A percentile compares a stretch with the other conserved stretches of the same genome.
phyloP scores from a whole-genome alignment of 2,113 vertebrate species.

The Sula dactylatra region DNA sequence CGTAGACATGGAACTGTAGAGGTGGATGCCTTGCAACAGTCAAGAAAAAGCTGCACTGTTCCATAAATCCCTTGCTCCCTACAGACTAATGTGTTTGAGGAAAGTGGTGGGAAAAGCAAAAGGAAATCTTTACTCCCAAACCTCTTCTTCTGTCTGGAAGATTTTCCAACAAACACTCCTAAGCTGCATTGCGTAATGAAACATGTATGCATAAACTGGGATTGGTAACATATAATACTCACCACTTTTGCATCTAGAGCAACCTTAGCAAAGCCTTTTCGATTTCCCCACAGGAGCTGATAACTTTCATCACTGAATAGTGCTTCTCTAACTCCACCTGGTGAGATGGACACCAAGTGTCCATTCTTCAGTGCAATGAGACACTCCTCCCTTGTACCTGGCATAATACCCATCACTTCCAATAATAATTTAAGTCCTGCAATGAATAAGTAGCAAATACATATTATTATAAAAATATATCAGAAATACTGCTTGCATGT shows the following conservation, averaged over 20 bases:
- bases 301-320: constrained; percentile 87
- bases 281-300: constrained; percentile 80
- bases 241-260: constrained; percentile 86
- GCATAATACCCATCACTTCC: constrained; percentile 83
- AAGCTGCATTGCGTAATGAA: neutral
- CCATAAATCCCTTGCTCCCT: neutral
- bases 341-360: constrained; percentile 83
- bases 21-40: neutral
- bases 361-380: constrained; percentile 81
- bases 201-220: neutral
- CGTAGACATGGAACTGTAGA: neutral
- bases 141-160: neutral
- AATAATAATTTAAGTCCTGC: constrained; percentile 84
- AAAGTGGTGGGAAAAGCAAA: neutral
- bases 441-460: neutral
- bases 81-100: neutral
- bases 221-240: neutral
- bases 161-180: neutral
- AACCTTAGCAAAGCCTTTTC: constrained; percentile 86
- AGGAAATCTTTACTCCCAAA: neutral
- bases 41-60: neutral
- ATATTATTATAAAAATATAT: neutral
- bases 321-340: constrained; percentile 85
- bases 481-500: neutral
- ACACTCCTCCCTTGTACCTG: constrained; percentile 84